A percentile compares a stretch with the other conserved stretches of the same genome.
Evolutionary conservation across 1,140 invertebrate species (phyloP).

Genomic region (Mizuhopecten yessoensis): DNA sequence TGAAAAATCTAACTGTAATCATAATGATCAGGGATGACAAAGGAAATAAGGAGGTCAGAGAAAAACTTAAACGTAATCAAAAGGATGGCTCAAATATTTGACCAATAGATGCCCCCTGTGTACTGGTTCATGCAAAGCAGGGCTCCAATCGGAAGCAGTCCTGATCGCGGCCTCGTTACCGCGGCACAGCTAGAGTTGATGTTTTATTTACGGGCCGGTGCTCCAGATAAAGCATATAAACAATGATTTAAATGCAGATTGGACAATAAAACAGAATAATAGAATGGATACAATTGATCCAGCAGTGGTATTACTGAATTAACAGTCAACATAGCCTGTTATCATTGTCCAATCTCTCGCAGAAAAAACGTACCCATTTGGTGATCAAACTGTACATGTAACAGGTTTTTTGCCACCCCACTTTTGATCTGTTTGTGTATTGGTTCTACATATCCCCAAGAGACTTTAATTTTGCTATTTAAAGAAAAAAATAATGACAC

Average conservation of each 20-base stretch:
- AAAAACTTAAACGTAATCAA: background rate
- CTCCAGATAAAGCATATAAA: conserved; percentile 21
- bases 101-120: background rate
- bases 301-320: background rate
- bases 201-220: background rate
- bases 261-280: conserved; percentile 35
- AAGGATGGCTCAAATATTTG: background rate
- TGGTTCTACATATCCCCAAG: background rate
- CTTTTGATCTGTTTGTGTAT: conserved; percentile 11
- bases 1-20: background rate
- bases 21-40: background rate
- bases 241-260: conserved; percentile 39
- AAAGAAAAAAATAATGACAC: conserved; percentile 9
- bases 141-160: background rate
- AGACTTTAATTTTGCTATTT: background rate
- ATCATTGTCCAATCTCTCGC: background rate
- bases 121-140: background rate
- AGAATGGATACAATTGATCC: conserved; percentile 20
- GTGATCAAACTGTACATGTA: conserved; percentile 22
- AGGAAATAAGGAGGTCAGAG: background rate
- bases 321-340: background rate
- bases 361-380: background rate
- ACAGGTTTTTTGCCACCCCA: background rate
- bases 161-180: background rate
- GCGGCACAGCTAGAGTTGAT: background rate